phyloP scores from a whole-genome alignment of 1,140 invertebrate genomes.

The Heliconius nattereri region DNA sequence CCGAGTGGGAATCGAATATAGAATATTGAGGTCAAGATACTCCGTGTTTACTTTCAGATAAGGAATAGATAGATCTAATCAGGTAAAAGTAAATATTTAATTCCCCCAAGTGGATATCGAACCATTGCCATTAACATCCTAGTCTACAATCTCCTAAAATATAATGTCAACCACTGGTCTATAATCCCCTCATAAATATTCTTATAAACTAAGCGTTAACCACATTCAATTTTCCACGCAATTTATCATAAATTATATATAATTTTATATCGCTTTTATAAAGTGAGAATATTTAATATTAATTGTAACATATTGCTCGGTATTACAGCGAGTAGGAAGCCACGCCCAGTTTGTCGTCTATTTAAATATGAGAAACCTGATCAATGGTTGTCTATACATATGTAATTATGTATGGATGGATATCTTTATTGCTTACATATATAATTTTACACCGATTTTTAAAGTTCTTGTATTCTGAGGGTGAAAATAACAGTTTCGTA shows the following conservation, averaged over 20 bases:
- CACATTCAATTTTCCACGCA: not conserved
- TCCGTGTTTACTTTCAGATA: too few species aligned
- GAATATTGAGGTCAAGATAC: too few species aligned
- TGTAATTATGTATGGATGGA: not conserved
- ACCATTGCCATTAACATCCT: too few species aligned
- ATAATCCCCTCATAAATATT: too few species aligned
- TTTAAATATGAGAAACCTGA: constrained; percentile 7
- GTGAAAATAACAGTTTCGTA: too few species aligned
- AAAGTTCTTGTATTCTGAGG: too few species aligned
- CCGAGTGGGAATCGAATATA: not conserved
- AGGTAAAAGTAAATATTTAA: not conserved
- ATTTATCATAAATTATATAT: not conserved
- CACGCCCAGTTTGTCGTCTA: not conserved
- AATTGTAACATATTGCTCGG: not conserved
- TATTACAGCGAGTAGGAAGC: not conserved
- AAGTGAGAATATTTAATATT: not conserved
- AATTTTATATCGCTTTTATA: not conserved
- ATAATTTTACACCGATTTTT: too few species aligned
- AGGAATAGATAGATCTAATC: too few species aligned
- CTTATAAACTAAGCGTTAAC: too few species aligned
- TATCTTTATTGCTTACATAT: not conserved
- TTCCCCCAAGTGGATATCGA: not conserved
- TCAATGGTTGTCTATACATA: not conserved
- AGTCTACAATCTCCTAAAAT: too few species aligned
- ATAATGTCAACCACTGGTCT: too few species aligned